A percentile compares a stretch with the other conserved stretches of the same genome.
Conservation (phyloP, 2,797 vertebrate genomes). For the Coccyzus lansbergi region DNA sequence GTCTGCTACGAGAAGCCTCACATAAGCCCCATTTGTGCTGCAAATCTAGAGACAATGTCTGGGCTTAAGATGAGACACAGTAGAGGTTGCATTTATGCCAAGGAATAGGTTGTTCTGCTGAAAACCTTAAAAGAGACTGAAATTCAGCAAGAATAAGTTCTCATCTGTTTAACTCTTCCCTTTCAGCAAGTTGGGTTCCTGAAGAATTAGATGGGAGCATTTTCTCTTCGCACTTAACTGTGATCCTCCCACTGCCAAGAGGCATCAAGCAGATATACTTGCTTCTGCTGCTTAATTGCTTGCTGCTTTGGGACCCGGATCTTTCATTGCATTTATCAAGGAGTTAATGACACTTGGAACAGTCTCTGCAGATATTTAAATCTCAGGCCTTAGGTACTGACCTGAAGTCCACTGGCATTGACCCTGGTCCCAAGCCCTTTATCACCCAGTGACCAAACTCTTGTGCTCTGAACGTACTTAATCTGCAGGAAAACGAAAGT, state of each 20-base stretch:
- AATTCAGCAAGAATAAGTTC: background rate
- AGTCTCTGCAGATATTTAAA: background rate
- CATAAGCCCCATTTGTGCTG: background rate
- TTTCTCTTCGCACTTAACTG: background rate
- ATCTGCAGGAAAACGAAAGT: background rate
- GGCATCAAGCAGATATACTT: background rate
- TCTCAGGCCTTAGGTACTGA: background rate
- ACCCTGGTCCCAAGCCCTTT: background rate
- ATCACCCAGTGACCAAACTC: background rate
- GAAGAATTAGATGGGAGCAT: background rate
- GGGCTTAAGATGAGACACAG: background rate
- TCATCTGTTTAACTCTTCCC: background rate
- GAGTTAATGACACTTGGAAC: background rate
- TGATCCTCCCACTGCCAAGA: background rate
- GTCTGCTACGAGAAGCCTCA: background rate
- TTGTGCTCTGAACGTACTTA: background rate
- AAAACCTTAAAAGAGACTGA: background rate
- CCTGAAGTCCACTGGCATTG: background rate
- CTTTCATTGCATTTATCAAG: background rate
- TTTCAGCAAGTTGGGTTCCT: background rate
- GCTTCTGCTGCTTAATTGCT: background rate
- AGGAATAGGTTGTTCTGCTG: background rate
- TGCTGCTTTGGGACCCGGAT: background rate
- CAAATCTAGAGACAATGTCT: background rate
- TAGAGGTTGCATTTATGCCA: background rate